A percentile compares a stretch with the other conserved stretches of the same genome.
Evolutionary conservation across 2,797 vertebrate genomes (phyloP).

Genomic region (Hyperoplus lanceolatus): DNA sequence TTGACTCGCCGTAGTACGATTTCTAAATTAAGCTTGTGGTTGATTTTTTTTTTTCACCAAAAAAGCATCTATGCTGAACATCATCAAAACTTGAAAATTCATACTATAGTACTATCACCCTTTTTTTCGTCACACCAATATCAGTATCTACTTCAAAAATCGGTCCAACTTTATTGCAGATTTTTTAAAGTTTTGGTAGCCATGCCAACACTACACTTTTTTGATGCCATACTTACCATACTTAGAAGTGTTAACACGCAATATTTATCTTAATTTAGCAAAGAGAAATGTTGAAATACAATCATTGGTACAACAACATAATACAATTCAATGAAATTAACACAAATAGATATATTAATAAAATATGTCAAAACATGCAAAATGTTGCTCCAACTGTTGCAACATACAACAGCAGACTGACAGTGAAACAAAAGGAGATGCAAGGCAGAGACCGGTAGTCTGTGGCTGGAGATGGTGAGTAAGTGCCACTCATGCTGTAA

Average conservation of each 20-base stretch:
- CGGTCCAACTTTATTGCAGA: background rate
- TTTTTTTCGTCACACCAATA: too few species aligned
- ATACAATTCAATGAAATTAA: too few species aligned
- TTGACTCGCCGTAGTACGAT: background rate
- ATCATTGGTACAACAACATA: too few species aligned
- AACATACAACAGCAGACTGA: background rate
- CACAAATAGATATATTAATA: background rate
- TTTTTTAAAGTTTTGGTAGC: background rate
- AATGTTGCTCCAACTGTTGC: background rate
- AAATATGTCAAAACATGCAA: background rate
- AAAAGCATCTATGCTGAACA: background rate
- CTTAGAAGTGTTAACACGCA: too few species aligned
- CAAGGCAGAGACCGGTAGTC: background rate
- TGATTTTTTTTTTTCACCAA: background rate
- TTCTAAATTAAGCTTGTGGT: background rate
- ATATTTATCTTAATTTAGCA: too few species aligned
- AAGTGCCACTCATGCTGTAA: constrained; percentile 47
- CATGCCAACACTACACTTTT: too few species aligned
- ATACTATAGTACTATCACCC: background rate
- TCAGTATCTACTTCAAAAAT: too few species aligned
- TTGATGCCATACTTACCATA: too few species aligned
- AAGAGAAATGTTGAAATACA: too few species aligned
- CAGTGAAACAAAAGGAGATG: background rate
- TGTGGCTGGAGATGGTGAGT: constrained; percentile 14
- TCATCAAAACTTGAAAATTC: background rate